A percentile compares a stretch with the other conserved stretches of the same genome.
These are phyloP conservation scores for Drosophila setifemur DNA, from an alignment of 1,140 invertebrate species.

Conservation along the genomic window DNA sequence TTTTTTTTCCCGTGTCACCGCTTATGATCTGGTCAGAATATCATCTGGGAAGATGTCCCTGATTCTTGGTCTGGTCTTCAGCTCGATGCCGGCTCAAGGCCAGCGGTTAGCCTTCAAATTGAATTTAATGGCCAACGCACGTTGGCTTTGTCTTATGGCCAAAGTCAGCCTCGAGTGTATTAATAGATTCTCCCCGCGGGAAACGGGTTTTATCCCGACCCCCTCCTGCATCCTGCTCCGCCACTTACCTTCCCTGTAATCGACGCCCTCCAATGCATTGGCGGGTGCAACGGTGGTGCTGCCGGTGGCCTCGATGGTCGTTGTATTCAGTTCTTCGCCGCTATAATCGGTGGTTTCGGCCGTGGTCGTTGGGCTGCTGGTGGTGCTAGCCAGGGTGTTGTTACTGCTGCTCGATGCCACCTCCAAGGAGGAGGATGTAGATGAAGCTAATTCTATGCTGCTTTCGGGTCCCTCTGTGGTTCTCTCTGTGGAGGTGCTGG, in stretches of 20 bases:
- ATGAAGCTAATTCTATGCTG: slow-evolving; percentile 61
- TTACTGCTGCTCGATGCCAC: slow-evolving; percentile 24
- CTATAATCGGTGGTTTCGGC: slow-evolving; percentile 54
- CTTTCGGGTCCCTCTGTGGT: slow-evolving; percentile 54
- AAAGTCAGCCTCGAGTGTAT: slow-evolving; percentile 62
- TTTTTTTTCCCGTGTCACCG: slow-evolving; percentile 13
- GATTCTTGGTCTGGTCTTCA: slow-evolving; percentile 34
- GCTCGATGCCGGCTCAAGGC: slow-evolving; percentile 56
- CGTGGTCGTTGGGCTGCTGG: slow-evolving; percentile 28
- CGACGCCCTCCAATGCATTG: slow-evolving; percentile 72
- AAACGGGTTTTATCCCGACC: slow-evolving; percentile 56
- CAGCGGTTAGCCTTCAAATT: slow-evolving; percentile 80
- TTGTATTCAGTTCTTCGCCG: slow-evolving; percentile 49
- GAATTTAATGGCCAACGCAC: slow-evolving; percentile 79
- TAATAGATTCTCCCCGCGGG: slow-evolving; percentile 64
- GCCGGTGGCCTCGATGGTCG: slow-evolving; percentile 46
- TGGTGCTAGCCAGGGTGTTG: slow-evolving; percentile 27
- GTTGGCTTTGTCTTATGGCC: slow-evolving; percentile 73
- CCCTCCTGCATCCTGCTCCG: neutral
- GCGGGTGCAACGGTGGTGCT: slow-evolving; percentile 65
- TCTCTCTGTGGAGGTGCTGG: slow-evolving; percentile 60
- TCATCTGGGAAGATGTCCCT: slow-evolving; percentile 26
- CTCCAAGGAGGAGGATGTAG: slow-evolving; percentile 49
- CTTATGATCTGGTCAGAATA: slow-evolving; percentile 34
- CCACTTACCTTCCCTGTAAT: slow-evolving; percentile 81